Conservation (phyloP, 2,113 vertebrate genomes). For the Pterocles gutturalis region DNA sequence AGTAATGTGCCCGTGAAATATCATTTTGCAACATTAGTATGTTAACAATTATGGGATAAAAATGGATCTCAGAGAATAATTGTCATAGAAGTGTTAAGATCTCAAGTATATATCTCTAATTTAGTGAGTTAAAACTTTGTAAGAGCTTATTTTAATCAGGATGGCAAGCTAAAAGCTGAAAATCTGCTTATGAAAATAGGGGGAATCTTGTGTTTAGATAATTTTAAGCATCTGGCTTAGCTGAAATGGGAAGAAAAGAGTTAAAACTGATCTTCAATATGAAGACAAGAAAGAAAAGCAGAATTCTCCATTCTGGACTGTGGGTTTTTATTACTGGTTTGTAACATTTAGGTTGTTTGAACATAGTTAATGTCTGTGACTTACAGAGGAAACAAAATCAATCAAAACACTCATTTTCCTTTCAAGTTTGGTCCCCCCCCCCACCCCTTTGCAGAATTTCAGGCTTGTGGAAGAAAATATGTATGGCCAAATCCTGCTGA, state of each 20-base stretch:
- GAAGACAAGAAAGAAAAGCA: neutral
- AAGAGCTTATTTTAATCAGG: slow-evolving; percentile 5
- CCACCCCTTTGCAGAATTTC: neutral
- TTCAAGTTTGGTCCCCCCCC: neutral
- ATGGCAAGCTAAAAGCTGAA: neutral
- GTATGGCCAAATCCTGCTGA: neutral
- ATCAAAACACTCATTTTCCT: slow-evolving; percentile 10
- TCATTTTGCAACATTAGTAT: slow-evolving; percentile 71
- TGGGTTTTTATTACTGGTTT: neutral
- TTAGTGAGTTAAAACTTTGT: slow-evolving; percentile 12
- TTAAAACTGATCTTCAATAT: slow-evolving; percentile 9
- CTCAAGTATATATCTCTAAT: slow-evolving; percentile 7
- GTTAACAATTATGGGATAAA: slow-evolving; percentile 66
- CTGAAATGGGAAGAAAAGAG: neutral
- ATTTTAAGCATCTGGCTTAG: neutral
- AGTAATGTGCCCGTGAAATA: slow-evolving; percentile 73
- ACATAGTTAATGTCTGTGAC: neutral
- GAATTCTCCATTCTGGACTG: neutral
- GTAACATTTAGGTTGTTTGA: slow-evolving; percentile 37
- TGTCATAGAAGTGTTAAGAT: slow-evolving; percentile 4
- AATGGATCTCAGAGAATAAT: neutral
- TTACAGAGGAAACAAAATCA: slow-evolving; percentile 20
- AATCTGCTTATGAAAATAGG: slow-evolving; percentile 6
- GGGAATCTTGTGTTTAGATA: neutral
- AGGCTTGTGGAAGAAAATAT: neutral